Base-by-base conservation (phyloP, 2,888 invertebrate genomes). In the Spilarctia lutea region DNA sequence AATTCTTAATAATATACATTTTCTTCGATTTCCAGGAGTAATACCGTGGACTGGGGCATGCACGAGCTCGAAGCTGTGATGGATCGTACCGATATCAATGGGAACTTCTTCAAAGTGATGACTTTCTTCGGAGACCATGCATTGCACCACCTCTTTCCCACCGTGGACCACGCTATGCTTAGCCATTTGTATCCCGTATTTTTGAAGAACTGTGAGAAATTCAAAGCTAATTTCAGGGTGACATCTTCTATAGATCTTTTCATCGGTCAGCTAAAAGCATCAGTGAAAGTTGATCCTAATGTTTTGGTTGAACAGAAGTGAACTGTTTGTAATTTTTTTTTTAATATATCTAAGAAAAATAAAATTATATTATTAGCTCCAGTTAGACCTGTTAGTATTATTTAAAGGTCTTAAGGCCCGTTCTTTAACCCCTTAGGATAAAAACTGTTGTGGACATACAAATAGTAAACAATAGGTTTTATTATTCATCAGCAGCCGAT, bases 101-200 rank as follows among this genome's bases (percentile, higher is more conserved):
- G 96, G 11, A 97, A 96, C 20, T 94, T 96, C 48, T 97, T 98
- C 86, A 91, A 97, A 75, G 96, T 97, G 8, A 90, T 98, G 84
- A 97, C 97, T 0, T 96, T 97, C 86, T 98, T 98, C 83, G 98
- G 98, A 0, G 97, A 98, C 75, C 98, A 98, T 86, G 94, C 96
- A 0, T 93, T 98, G 11, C 98, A 98, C 89, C 98, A 98, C 91
- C 92, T 98, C 35, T 97, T 98, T 84, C 98, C 98, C 0, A 97
- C 98, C 0, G 86, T 98, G 10, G 98, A 98, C 89, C 98, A 98
- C 86, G 96, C 96, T 0, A 93, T 97, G 39, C 91, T 98, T 42
- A 96, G 96, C 11, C 94, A 97, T 74, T 92, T 98, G 27, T 96
- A 97, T 85, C 97, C 97, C 0, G 94, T 96, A 1, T 96, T 97